Percentiles rank a stretch among this genome's conserved stretches.
Evolutionary conservation across 1,140 invertebrate species (phyloP).

Genomic region (Diorhabda elongata): DNA sequence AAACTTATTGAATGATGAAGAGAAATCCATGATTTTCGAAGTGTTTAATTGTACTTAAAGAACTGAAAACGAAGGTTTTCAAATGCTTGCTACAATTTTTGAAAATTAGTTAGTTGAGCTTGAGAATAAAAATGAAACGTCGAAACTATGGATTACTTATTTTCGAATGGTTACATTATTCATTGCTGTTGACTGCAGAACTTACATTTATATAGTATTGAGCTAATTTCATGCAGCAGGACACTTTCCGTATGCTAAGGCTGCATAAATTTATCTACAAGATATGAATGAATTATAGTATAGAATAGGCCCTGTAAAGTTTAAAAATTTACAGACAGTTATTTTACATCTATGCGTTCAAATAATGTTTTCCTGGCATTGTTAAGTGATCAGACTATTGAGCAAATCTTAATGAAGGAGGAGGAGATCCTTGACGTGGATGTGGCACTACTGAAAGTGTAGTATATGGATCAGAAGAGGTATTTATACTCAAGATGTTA

Average conservation of each 20-base stretch:
- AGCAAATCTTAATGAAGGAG: no score
- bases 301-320: no score
- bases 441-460: no score
- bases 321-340: no score
- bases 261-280: constrained; percentile 43
- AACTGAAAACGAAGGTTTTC: constrained; percentile 21
- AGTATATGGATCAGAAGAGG: no score
- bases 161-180: constrained; percentile 42
- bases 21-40: constrained; percentile 16
- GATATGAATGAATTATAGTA: constrained; percentile 35
- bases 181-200: constrained; percentile 42
- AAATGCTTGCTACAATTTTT: constrained; percentile 24
- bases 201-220: constrained; percentile 42
- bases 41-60: constrained; percentile 21
- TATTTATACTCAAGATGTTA: no score
- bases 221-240: constrained; percentile 47
- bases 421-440: no score
- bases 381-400: no score
- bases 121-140: constrained; percentile 28
- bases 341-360: no score
- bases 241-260: constrained; percentile 43
- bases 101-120: constrained; percentile 23
- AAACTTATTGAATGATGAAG: constrained; percentile 18
- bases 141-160: constrained; percentile 45
- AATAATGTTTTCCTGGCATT: no score